Percentiles rank a stretch among this genome's conserved stretches.
phyloP scores from a whole-genome alignment of 2,888 invertebrate genomes.

The Abrostola triplasia region DNA sequence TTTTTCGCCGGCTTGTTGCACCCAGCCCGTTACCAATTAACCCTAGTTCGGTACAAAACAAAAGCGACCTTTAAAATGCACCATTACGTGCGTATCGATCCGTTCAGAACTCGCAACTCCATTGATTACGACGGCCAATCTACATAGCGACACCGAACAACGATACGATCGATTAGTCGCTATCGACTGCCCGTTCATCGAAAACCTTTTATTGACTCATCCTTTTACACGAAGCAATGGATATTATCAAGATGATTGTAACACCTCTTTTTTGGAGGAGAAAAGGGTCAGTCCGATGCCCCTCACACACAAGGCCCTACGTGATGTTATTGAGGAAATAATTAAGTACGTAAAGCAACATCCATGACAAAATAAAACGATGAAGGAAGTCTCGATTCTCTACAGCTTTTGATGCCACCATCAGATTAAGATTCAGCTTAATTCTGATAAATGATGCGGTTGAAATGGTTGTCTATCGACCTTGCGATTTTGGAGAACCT shows the following conservation, averaged over 20 bases:
- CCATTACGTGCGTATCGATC: slow-evolving; percentile 71
- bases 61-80: slow-evolving; percentile 49
- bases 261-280: slow-evolving; percentile 22
- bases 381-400: slow-evolving; percentile 59
- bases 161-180: slow-evolving; percentile 40
- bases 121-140: slow-evolving; percentile 60
- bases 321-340: slow-evolving; percentile 79
- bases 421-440: slow-evolving; percentile 50
- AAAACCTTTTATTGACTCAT: slow-evolving; percentile 20
- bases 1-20: slow-evolving; percentile 45
- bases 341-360: slow-evolving; percentile 66
- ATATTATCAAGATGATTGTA: slow-evolving; percentile 15
- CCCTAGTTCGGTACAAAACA: slow-evolving; percentile 49
- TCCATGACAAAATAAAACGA: slow-evolving; percentile 61
- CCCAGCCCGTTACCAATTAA: slow-evolving; percentile 41
- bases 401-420: slow-evolving; percentile 44
- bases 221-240: slow-evolving; percentile 22
- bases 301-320: slow-evolving; percentile 68
- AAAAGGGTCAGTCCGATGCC: slow-evolving; percentile 64
- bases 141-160: slow-evolving; percentile 59
- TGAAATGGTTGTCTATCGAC: slow-evolving; percentile 46
- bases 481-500: slow-evolving; percentile 44
- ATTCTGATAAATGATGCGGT: slow-evolving; percentile 57
- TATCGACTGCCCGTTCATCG: slow-evolving; percentile 31
- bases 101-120: slow-evolving; percentile 48